Base-by-base conservation (phyloP, 2,797 vertebrate genomes). In the Oreochromis grahami region DNA sequence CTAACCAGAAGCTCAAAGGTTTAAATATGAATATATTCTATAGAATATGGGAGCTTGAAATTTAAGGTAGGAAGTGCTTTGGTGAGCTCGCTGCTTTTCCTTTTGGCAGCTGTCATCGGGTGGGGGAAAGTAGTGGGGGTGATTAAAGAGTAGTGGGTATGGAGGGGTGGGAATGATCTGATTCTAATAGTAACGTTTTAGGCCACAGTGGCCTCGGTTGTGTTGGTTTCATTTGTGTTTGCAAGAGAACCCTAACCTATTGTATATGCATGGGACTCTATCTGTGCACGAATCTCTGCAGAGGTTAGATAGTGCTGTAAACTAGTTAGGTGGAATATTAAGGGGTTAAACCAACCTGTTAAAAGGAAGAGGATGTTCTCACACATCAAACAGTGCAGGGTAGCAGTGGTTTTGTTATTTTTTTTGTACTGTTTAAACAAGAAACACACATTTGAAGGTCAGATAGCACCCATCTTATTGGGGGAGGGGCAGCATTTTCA, bases 141-240 rank as follows among this genome's bases (percentile, higher is more conserved):
- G 56, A 4, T 60, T n/a, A 7, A 11, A 34, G 9, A 60, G 56
- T 7, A 1, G 17, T 60, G 51, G 1, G 51, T 53, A 7, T 53
- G 52, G 21, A 53, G 52, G 11, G 11, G 11, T 53, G 58, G 17
- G 58, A 2, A 36, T 5, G 9, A 34, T 60, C 56, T 19, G 29
- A 60, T 3, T 7, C 9, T n/a, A 1, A 34, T 11, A 60, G 29
- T 7, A 60, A 60, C 0, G 5, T 63, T 63, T 12, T n/a, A 63
- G 32, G 17, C 38, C 17, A 12, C 17, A 63, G 32, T 1, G 17
- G 58, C 58, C 58, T 36, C 2, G 0, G 32, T n/a, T 60, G 58
- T n/a, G 58, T 12, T 63, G 58, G 32, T n/a, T 36, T 36, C 32
- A 63, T 5, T 63, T 36, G 32, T 63, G 58, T 63, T 63, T 36